Base-by-base conservation (phyloP, 2,888 invertebrate species). In the Argyra leucocephala region DNA sequence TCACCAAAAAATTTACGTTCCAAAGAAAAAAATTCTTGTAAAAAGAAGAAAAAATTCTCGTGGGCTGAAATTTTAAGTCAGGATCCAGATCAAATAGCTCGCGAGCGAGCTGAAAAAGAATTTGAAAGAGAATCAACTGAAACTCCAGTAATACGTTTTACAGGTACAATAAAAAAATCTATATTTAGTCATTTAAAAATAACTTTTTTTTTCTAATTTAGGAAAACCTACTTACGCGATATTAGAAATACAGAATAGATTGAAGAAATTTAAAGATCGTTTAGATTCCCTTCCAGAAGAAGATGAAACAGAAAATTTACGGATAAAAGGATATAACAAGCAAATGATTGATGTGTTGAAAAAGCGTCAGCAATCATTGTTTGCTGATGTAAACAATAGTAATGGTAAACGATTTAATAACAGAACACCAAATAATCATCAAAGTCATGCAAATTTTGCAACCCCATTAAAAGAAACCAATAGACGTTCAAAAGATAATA, bases 1-100 rank as follows among this genome's bases (percentile, higher is more conserved):
- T 84, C 86, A 0, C 85, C 86, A 0, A 86, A 87, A 72, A 87
- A 86, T 75, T 79, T 87, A 70, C 81, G 87, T 22, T 84, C 86
- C 0, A 85, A 84, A 68, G 75, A 75, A 31, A 77, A 77, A 67
- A 76, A 76, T 64, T 66, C 71, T 7, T 65, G 70, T 21, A 70
- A 69, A 60, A 68, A 70, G 61, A 75, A 76, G 65, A 78, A 78
- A 67, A 78, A 76, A 68, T 78, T 80, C 66, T 79, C 78, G 18
- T 80, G 79, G 78, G 75, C 78, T 5, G 80, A 80, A 69, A 75
- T 80, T 59, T 70, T 80, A 0, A 78, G 76, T 0, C 78, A 79
- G 64, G 79, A 80, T 73, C 80, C 80, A 1, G 80, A 80, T 71
- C 79, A 79, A 69, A 80, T 80, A 69, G 80, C 80, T 2, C 72